A percentile compares a stretch with the other conserved stretches of the same genome.
phyloP scores from a whole-genome alignment of 2,797 vertebrate species.

The Sebastes matsubarae region DNA sequence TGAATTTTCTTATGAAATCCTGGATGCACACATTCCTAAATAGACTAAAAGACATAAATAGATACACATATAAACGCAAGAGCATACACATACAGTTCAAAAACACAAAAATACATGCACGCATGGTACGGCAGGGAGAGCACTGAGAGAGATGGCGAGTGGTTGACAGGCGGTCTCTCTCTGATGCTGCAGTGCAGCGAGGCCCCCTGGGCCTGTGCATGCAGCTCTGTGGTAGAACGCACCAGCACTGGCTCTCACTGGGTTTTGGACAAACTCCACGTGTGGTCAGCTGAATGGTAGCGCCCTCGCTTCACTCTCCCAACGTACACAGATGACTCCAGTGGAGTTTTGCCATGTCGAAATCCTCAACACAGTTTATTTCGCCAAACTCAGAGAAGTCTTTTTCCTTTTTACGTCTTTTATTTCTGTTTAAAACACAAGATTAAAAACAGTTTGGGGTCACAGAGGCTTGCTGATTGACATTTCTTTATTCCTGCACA shows the following conservation, averaged over 20 bases:
- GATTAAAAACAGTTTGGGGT: background rate
- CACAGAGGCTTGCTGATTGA: background rate
- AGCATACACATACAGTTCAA: slow-evolving; percentile 15
- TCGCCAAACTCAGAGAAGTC: slow-evolving; percentile 3
- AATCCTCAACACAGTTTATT: slow-evolving; percentile 35
- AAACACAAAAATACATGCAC: slow-evolving; percentile 37
- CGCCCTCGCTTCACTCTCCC: slow-evolving; percentile 63
- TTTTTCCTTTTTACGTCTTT: background rate
- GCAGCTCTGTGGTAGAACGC: slow-evolving; percentile 67
- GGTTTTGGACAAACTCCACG: slow-evolving; percentile 65
- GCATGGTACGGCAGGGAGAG: background rate
- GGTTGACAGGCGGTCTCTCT: slow-evolving; percentile 59
- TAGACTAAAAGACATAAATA: slow-evolving; percentile 23
- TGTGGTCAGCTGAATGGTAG: slow-evolving; percentile 71
- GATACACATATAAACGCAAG: slow-evolving; percentile 9
- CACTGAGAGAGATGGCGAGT: slow-evolving; percentile 32
- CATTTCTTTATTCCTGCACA: background rate
- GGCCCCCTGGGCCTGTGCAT: slow-evolving; percentile 62
- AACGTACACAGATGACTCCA: slow-evolving; percentile 57
- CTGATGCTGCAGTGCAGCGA: slow-evolving; percentile 58
- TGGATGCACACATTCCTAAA: background rate
- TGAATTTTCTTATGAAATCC: slow-evolving; percentile 12
- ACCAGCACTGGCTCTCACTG: slow-evolving; percentile 50
- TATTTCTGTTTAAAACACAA: background rate
- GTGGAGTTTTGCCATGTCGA: slow-evolving; percentile 27